Base-by-base conservation (phyloP, 2,797 vertebrate species). In the Neoniphon sammara region DNA sequence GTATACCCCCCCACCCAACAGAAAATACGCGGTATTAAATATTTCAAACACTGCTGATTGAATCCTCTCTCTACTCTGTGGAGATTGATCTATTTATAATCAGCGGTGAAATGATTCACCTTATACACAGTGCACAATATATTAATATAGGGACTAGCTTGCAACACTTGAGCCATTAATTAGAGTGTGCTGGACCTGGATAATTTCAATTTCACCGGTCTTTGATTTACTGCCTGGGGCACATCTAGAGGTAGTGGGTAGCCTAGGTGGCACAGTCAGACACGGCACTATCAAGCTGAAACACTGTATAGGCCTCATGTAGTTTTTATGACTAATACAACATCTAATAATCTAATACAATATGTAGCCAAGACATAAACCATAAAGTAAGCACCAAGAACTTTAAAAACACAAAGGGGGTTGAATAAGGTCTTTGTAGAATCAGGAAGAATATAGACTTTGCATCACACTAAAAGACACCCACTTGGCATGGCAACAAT, bases 401-500 rank as follows among this genome's bases (percentile, higher is more conserved):
- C 77, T 66, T 11, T 47, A 66, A 68, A 80, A 86, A 87, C 78
- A 85, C 75, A 82, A 70, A 84, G 73, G 52, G 0, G 39, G 57
- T 53, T 91, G 85, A 92, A 91, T 88, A 80, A 74, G 79, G 75
- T 82, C 91, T 89, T 91, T 92, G 90, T 91, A 68, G 68, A 62
- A 79, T 82, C 46, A 54, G 76, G 72, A 74, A 83, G 91, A 88
- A 91, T 84, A 84, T 80, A 87, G 85, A 88, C 65, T 73, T 78
- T 65, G 66, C 79, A 20, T 87, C 87, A 85, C 66, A 46, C 30
- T 14, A 27, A 5, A 88, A n/a, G 34, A 75, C 81, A 52, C 88
- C 89, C 82, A 84, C 87, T 91, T 93, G 91, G 90, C 91, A 89
- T 12, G 50, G 61, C 72, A 91, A 93, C 89, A 92, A 93, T 91